phyloP scores from a whole-genome alignment of 2,888 invertebrate genomes.

The Pandemis corylana region DNA sequence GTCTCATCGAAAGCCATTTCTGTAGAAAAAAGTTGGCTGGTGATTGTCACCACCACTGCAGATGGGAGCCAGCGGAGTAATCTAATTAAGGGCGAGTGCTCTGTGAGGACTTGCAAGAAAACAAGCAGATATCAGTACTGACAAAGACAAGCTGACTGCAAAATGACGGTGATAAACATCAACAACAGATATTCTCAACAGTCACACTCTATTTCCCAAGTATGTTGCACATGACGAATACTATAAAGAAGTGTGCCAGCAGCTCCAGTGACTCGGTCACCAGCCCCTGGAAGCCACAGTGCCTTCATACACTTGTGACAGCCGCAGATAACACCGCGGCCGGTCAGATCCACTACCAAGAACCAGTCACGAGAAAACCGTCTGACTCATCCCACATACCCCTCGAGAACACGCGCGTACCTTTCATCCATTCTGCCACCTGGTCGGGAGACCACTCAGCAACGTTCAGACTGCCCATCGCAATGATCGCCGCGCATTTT shows the following conservation, averaged over 20 bases:
- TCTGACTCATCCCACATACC: constrained; percentile 55
- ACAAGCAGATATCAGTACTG: no score
- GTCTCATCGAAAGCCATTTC: no score
- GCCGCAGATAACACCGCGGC: background rate
- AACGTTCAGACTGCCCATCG: constrained; percentile 83
- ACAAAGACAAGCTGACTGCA: no score
- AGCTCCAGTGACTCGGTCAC: background rate
- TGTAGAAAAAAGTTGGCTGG: no score
- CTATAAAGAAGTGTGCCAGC: background rate
- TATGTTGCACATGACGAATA: background rate
- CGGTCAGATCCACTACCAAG: constrained; percentile 10
- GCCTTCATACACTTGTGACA: background rate
- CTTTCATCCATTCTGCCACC: constrained; percentile 96
- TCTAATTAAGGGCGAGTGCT: no score
- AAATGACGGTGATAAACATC: no score
- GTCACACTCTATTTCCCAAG: background rate
- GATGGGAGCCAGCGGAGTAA: no score
- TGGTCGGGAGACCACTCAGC: constrained; percentile 96
- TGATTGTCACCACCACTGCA: no score
- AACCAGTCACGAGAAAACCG: constrained; percentile 5
- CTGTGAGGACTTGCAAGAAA: no score
- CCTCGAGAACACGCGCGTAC: constrained; percentile 73
- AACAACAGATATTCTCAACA: background rate
- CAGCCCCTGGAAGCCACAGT: background rate
- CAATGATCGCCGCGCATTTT: constrained; percentile 58